These are phyloP conservation scores for Mamestra configurata DNA, from an alignment of 1,140 invertebrate species.

Conservation along the genomic window DNA sequence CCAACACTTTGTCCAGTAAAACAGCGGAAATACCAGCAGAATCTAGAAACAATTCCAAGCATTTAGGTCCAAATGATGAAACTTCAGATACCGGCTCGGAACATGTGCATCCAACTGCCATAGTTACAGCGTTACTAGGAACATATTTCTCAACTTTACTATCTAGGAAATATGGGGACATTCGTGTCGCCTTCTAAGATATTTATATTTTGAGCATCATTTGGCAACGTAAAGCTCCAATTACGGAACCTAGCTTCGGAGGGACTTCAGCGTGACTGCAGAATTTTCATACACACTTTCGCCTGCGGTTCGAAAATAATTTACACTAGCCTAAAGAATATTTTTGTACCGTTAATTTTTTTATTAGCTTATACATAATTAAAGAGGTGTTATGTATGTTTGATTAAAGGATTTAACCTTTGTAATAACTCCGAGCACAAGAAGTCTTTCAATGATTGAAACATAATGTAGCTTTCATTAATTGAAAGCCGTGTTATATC, in stretches of 20 bases:
- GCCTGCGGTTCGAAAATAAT: background rate
- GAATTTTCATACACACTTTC: background rate
- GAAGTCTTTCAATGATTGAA: too few relatives aligned
- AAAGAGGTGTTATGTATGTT: too few relatives aligned
- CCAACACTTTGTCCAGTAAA: background rate
- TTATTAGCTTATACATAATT: background rate
- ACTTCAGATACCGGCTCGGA: constrained; percentile 4
- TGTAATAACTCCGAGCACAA: too few relatives aligned
- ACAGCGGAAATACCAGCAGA: background rate
- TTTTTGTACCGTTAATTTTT: background rate
- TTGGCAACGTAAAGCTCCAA: background rate
- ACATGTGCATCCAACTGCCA: constrained; percentile 29
- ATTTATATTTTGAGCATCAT: background rate
- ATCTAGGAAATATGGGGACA: background rate
- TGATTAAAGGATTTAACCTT: too few relatives aligned
- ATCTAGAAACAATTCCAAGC: constrained; percentile 9
- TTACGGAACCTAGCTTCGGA: background rate
- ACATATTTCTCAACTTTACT: background rate
- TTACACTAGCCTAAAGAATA: background rate
- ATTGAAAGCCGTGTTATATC: too few relatives aligned
- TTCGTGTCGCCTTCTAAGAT: background rate
- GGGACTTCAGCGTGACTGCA: background rate
- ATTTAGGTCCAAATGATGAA: constrained; percentile 26
- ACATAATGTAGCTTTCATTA: too few relatives aligned
- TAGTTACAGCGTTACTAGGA: constrained; percentile 9